Evolutionary conservation across 92 coral and sea anemone genomes (phyloP).

Genomic region (Zoanthus gigantus): DNA sequence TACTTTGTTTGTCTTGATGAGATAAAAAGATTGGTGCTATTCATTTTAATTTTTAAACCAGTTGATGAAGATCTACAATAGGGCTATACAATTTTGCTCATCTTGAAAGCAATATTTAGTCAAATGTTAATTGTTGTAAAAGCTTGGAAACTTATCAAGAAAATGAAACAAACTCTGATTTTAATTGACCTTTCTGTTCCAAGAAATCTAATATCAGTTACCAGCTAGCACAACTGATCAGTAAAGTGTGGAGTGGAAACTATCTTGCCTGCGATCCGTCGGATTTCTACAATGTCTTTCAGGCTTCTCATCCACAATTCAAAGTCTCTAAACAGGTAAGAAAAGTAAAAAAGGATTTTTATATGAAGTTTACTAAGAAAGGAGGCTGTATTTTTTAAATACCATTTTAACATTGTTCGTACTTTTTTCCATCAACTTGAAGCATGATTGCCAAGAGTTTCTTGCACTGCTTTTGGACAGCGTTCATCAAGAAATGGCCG

Average conservation of each 20-base stretch:
- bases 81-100: too few species aligned
- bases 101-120: too few species aligned
- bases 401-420: background rate
- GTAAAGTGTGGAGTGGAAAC: conserved; percentile 83
- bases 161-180: too few species aligned
- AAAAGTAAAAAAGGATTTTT: background rate
- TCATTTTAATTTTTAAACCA: too few species aligned
- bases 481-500: conserved; percentile 75
- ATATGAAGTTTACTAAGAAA: background rate
- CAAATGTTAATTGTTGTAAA: too few species aligned
- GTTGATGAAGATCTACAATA: too few species aligned
- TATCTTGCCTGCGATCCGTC: conserved; percentile 80
- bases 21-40: too few species aligned
- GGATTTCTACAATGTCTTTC: conserved; percentile 63
- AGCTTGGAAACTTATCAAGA: too few species aligned
- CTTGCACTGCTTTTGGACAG: conserved; percentile 83
- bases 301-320: conserved; percentile 61
- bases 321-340: conserved; percentile 56
- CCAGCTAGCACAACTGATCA: conserved; percentile 66
- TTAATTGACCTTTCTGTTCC: background rate
- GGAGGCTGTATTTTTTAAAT: background rate
- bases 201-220: conserved; percentile 33
- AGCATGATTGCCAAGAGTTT: conserved; percentile 92
- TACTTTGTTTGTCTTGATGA: too few species aligned
- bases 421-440: background rate